Evolutionary conservation across 53 echinoderm and acorn worm species (phyloP).

Genomic region (Zoroaster sp.): DNA sequence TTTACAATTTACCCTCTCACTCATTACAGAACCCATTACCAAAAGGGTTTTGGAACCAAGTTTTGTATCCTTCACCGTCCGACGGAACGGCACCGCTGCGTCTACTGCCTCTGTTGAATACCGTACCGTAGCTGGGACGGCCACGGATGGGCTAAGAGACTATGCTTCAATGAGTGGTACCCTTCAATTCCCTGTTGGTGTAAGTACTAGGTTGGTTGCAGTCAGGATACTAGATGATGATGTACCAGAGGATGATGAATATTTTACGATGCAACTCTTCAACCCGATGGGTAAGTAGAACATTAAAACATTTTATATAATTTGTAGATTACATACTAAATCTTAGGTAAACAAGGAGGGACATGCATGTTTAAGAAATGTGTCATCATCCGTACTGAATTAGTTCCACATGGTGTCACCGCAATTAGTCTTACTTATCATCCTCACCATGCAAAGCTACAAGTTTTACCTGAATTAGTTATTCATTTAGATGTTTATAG

Average conservation of each 20-base stretch:
- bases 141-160: conserved; percentile 63
- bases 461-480: too few species aligned
- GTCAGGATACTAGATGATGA: conserved; percentile 71
- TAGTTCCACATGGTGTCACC: too few species aligned
- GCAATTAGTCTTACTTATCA: too few species aligned
- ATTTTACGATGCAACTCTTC: conserved; percentile 79
- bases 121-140: conserved; percentile 75
- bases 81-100: conserved; percentile 78
- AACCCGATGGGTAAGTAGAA: conserved; percentile 90
- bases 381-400: too few species aligned
- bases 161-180: conserved; percentile 66
- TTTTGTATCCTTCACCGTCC: conserved; percentile 59
- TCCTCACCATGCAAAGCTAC: too few species aligned
- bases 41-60: conserved; percentile 61
- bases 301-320: too few species aligned
- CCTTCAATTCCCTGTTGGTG: conserved; percentile 73
- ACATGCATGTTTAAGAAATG: too few species aligned
- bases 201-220: conserved; percentile 35
- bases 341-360: too few species aligned
- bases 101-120: conserved; percentile 78
- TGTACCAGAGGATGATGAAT: conserved; percentile 78
- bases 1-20: too few species aligned
- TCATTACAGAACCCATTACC: conserved; percentile 60
- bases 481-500: too few species aligned
- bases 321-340: too few species aligned